These are phyloP conservation scores for Teinopalpus imperialis DNA, from an alignment of 2,888 invertebrate species.

Conservation along the genomic window DNA sequence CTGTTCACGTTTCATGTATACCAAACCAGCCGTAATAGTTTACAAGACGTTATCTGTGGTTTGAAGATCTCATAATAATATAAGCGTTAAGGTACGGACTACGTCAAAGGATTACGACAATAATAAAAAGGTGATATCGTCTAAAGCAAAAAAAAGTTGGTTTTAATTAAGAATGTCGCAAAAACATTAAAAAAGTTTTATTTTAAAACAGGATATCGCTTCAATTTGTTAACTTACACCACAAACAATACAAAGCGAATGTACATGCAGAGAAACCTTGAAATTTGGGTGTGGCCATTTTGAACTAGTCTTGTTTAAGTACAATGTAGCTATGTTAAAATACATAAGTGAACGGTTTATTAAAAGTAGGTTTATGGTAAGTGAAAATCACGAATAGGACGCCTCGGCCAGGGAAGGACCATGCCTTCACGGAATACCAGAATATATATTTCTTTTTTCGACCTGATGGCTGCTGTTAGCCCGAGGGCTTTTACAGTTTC, in stretches of 20 bases:
- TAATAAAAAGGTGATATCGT: no score
- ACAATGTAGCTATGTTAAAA: conserved; percentile 43
- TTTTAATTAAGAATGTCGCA: no score
- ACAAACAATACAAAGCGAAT: conserved; percentile 36
- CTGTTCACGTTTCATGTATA: conserved; percentile 29
- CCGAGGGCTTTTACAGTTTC: no score
- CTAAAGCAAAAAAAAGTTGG: no score
- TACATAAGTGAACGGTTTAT: conserved; percentile 23
- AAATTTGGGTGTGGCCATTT: conserved; percentile 47
- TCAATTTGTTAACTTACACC: conserved; percentile 25
- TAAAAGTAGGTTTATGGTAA: neutral
- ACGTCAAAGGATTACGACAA: conserved; percentile 18
- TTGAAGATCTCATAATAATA: conserved; percentile 36
- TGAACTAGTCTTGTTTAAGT: conserved; percentile 43
- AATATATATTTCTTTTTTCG: no score
- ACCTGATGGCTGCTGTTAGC: no score
- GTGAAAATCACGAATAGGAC: no score
- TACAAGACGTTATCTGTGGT: conserved; percentile 30
- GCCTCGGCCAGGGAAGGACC: no score
- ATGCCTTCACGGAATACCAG: no score
- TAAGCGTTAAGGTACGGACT: conserved; percentile 29
- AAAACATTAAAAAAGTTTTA: no score
- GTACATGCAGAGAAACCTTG: conserved; percentile 45
- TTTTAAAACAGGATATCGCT: no score
- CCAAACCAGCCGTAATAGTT: conserved; percentile 29